Evolutionary conservation across 2,888 invertebrate species (phyloP).

Genomic region (Mythimna vitellina): DNA sequence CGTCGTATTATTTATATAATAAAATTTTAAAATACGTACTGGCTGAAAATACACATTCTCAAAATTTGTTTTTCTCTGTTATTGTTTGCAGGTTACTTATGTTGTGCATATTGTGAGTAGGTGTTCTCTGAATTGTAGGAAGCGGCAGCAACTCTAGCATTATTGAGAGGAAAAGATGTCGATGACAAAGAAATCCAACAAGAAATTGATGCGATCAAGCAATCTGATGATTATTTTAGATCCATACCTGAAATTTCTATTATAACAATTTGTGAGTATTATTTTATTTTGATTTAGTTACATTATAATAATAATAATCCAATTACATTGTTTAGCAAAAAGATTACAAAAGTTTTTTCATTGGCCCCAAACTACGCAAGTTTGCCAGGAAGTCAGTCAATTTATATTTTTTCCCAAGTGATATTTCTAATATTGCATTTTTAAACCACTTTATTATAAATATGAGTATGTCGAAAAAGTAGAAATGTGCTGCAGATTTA

Average conservation of each 20-base stretch:
- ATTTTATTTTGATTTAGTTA: no score
- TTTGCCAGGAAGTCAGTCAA: no score
- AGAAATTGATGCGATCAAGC: conserved; percentile 73
- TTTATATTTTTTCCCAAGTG: no score
- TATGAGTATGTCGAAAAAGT: no score
- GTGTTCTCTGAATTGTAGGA: conserved; percentile 68
- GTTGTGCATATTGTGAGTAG: conserved; percentile 16
- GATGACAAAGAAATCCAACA: conserved; percentile 72
- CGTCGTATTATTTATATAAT: not conserved
- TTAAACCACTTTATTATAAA: no score
- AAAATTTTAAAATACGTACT: not conserved
- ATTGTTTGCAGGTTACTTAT: conserved; percentile 29
- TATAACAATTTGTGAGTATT: conserved; percentile 73
- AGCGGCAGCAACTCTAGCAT: conserved; percentile 71
- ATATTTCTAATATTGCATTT: no score
- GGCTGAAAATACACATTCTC: not conserved
- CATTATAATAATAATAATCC: no score
- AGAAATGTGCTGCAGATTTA: no score
- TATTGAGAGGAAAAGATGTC: conserved; percentile 73
- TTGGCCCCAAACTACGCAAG: no score
- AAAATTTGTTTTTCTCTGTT: conserved; percentile 13
- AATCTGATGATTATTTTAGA: conserved; percentile 74
- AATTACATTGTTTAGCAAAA: no score
- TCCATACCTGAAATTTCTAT: conserved; percentile 75
- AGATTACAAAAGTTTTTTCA: no score